A percentile compares a stretch with the other conserved stretches of the same genome.
Conservation (phyloP, 1,140 invertebrate species). For the Psilanteris sp. region DNA sequence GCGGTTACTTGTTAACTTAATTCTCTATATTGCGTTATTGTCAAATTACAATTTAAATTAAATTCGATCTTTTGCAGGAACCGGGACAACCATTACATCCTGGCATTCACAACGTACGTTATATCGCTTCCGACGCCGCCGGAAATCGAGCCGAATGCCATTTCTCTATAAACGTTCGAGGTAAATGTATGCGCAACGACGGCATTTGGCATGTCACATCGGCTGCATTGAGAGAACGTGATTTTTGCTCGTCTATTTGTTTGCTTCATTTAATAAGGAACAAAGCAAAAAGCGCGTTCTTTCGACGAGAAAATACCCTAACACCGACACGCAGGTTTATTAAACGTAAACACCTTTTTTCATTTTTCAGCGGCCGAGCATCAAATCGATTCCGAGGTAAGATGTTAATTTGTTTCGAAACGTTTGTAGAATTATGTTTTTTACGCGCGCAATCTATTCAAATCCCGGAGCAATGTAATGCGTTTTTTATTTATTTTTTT, state of each 20-base stretch:
- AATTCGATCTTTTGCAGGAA: conserved; percentile 74
- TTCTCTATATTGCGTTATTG: too few relatives aligned
- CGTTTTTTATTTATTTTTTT: too few relatives aligned
- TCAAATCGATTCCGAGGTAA: conserved; percentile 70
- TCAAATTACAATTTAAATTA: conserved; percentile 42
- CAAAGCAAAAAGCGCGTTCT: conserved; percentile 10
- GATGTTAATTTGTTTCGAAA: too few relatives aligned
- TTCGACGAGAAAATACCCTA: too few relatives aligned
- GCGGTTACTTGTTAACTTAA: too few relatives aligned
- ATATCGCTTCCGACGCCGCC: conserved; percentile 83
- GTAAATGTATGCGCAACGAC: conserved; percentile 74
- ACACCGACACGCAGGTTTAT: too few relatives aligned
- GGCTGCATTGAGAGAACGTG: neutral
- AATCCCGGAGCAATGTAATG: too few relatives aligned
- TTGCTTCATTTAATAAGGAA: conserved; percentile 13
- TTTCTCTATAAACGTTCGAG: conserved; percentile 83
- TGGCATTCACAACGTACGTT: conserved; percentile 83
- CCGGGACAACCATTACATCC: conserved; percentile 82
- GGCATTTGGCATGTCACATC: conserved; percentile 14
- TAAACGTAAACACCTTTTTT: too few relatives aligned
- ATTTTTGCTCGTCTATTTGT: conserved; percentile 21
- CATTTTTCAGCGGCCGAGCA: conserved; percentile 53
- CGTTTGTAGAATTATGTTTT: too few relatives aligned
- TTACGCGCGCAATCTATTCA: too few relatives aligned
- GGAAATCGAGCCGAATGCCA: conserved; percentile 83